A percentile compares a stretch with the other conserved stretches of the same genome.
phyloP scores from a whole-genome alignment of 2,797 vertebrate genomes.

The Sebastes matsubarae region DNA sequence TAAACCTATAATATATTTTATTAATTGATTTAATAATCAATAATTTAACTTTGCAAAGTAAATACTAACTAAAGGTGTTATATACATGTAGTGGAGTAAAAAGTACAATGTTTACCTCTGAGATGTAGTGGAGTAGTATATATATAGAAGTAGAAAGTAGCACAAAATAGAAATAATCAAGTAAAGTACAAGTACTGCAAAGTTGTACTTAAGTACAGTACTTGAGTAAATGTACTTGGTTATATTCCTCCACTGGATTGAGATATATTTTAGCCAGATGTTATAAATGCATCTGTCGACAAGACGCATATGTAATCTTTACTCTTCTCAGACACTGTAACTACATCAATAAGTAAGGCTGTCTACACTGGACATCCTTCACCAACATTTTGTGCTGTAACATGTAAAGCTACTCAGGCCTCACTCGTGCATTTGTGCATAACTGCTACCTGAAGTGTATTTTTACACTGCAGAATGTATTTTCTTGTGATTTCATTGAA shows the following conservation, averaged over 20 bases:
- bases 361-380: background rate
- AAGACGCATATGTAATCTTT: background rate
- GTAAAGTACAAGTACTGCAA: background rate
- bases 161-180: too few species aligned
- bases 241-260: background rate
- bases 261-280: background rate
- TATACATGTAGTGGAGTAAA: background rate
- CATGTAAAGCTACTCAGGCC: background rate
- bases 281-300: background rate
- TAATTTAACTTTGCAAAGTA: too few species aligned
- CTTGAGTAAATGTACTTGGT: background rate
- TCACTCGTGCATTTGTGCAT: background rate
- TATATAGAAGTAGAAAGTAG: too few species aligned
- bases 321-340: background rate
- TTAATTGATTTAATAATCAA: background rate
- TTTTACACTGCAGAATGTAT: rapidly evolving
- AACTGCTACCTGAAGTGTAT: background rate
- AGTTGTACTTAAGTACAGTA: background rate
- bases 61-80: background rate
- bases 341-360: too few species aligned
- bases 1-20: background rate
- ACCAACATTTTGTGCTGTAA: background rate
- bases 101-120: background rate
- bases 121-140: too few species aligned
- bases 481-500: background rate